Evolutionary conservation across 2,113 vertebrate species (phyloP), one percentile per base, ranked within the genome.

Genomic region (Circaetus gallicus): DNA sequence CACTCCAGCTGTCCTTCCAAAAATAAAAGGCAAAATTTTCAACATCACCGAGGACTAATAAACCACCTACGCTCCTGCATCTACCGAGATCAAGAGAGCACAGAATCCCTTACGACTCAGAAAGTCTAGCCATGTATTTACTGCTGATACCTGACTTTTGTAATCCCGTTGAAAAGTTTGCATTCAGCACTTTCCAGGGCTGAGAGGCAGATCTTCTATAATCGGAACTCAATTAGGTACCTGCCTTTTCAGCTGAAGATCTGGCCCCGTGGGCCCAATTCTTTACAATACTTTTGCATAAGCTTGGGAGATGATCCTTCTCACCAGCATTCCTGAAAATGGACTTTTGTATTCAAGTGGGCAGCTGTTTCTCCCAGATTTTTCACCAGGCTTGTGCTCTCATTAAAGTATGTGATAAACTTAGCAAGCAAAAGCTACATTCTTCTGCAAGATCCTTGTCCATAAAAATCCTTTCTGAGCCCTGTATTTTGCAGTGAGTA

Each of bases 11-110:
- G 73, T 49, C 66, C 53, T 91, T 89, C 81, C 52, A 84, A 93
- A 95, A 82, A 74, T 65, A 66, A 87, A 86, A 87, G 45, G 49
- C 61, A 80, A 86, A 45, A 38, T 85, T 87, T 82, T 87, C 91
- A 87, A 73, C 50, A n/a, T 19, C 71, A 31, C 13, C 10, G 34
- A 66, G 53, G 56, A 47, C 34, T 79, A 26, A 91, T 52, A 77
- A 95, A 59, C 52, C 55, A 58, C 85, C 86, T 59, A 59, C 0
- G 0, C 15, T 55, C 73, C 77, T 56, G 32, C 55, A 73, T 24
- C 40, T 38, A 53, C 43, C 2, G 1, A 45, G 42, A 76, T 58
- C 13, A 42, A 72, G 65, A 58, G 21, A 93, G 45, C 0, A 0
- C 66, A 58, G 73, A 43, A 65, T 34, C 34, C 78, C 38, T 65